phyloP scores from a whole-genome alignment of 2,888 invertebrate genomes.

The Neoaliturus tenellus region DNA sequence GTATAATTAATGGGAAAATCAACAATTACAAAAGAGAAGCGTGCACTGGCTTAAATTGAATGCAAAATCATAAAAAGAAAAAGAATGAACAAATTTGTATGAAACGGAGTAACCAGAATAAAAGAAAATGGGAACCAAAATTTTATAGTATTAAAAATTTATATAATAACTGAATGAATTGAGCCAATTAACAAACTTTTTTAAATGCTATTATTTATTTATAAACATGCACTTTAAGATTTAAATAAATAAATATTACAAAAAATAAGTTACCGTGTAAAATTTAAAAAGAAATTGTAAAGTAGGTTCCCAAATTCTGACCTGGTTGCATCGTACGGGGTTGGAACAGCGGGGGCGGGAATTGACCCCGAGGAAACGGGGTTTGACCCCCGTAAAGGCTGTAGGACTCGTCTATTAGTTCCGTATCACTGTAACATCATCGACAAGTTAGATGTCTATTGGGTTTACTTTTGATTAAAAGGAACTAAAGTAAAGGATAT shows the following conservation, averaged over 20 bases:
- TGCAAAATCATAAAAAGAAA: too few relatives aligned
- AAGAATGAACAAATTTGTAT: background rate
- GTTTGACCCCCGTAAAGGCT: slow-evolving; percentile 82
- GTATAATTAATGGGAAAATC: too few relatives aligned
- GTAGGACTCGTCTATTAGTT: slow-evolving; percentile 82
- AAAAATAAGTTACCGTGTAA: background rate
- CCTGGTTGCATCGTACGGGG: slow-evolving; percentile 78
- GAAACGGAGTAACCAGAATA: slow-evolving; percentile 46
- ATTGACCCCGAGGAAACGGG: slow-evolving; percentile 73
- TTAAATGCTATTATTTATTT: slow-evolving; percentile 10
- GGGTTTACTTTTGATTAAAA: too few relatives aligned
- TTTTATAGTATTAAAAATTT: background rate
- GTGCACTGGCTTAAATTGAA: too few relatives aligned
- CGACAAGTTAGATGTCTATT: background rate
- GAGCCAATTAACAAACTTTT: slow-evolving; percentile 7
- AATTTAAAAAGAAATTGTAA: slow-evolving; percentile 1
- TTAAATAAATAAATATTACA: background rate
- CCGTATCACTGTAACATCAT: slow-evolving; percentile 76
- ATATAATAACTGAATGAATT: background rate
- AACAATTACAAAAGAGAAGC: too few relatives aligned
- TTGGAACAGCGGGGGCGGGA: slow-evolving; percentile 72
- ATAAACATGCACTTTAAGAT: slow-evolving; percentile 13
- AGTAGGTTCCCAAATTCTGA: slow-evolving; percentile 69
- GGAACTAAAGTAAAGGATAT: too few relatives aligned
- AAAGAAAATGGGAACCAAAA: slow-evolving; percentile 50